phyloP scores from a whole-genome alignment of 2,888 invertebrate species.

The Drosophila lutescens region DNA sequence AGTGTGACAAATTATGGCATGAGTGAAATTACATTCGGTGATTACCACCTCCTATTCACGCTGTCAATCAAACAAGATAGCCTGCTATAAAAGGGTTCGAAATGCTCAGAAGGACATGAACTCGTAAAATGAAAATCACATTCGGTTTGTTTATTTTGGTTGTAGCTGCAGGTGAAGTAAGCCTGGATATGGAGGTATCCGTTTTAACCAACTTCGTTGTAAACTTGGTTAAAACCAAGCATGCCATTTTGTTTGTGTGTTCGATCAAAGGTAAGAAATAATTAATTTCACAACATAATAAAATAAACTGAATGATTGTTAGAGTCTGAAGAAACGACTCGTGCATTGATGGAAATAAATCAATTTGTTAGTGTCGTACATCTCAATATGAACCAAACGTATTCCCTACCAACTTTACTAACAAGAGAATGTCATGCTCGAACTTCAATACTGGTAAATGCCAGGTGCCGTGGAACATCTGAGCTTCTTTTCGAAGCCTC shows the following conservation, averaged over 20 bases:
- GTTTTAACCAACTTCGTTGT: conserved; percentile 61
- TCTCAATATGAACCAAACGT: conserved; percentile 42
- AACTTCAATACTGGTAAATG: conserved; percentile 72
- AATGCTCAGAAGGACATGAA: background rate
- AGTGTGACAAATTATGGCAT: background rate
- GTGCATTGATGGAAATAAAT: conserved; percentile 54
- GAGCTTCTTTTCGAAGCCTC: conserved; percentile 63
- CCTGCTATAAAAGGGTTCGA: conserved; percentile 11
- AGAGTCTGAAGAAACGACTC: conserved; percentile 45
- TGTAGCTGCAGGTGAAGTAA: conserved; percentile 2
- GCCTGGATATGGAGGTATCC: conserved; percentile 40
- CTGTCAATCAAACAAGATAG: conserved; percentile 27
- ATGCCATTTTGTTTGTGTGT: conserved; percentile 72
- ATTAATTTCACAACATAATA: background rate
- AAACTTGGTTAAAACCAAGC: conserved; percentile 59
- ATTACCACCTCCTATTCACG: conserved; percentile 16
- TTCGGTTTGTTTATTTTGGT: conserved; percentile 6
- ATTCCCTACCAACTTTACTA: conserved; percentile 50
- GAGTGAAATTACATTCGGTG: background rate
- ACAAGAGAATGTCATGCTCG: conserved; percentile 58
- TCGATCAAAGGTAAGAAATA: conserved; percentile 56
- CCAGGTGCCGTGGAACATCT: conserved; percentile 55
- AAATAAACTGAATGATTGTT: background rate
- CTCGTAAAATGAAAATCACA: conserved; percentile 12
- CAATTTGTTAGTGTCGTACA: conserved; percentile 58